Percentiles rank a stretch among this genome's conserved stretches.
phyloP scores from a whole-genome alignment of 2,113 vertebrate genomes.

The Osmerus mordax region DNA sequence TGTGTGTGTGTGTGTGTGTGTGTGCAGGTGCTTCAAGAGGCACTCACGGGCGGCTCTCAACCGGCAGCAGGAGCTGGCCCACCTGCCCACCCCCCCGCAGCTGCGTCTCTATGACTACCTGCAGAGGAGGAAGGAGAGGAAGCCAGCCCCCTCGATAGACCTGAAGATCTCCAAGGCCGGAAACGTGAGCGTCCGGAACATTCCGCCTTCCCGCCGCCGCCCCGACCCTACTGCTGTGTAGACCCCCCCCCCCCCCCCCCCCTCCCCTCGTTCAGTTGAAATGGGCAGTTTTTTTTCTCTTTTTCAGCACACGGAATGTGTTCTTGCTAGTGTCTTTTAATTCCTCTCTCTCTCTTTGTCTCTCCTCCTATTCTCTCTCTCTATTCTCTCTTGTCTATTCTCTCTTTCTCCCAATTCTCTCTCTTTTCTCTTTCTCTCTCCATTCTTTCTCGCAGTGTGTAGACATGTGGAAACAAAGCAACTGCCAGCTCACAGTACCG shows the following conservation, averaged over 20 bases:
- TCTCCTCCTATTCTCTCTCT: background rate
- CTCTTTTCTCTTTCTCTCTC: background rate
- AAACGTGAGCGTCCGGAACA: conserved; percentile 76
- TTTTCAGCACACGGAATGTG: background rate
- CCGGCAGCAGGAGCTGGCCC: conserved; percentile 89
- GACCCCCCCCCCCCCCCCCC: background rate
- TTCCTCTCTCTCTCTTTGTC: background rate
- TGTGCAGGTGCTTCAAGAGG: conserved; percentile 87
- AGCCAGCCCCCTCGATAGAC: conserved; percentile 83
- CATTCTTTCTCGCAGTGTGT: conserved; percentile 76
- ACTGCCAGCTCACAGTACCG: conserved; percentile 85
- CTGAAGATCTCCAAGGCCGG: conserved; percentile 98
- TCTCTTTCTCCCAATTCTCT: background rate
- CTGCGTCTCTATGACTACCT: conserved; percentile 92
- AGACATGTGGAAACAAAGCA: conserved; percentile 95
- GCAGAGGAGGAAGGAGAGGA: conserved; percentile 92
- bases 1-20: conserved; percentile 6
- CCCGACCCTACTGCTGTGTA: background rate
- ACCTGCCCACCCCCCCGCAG: conserved; percentile 85
- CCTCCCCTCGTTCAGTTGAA: no score
- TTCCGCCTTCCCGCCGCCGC: background rate
- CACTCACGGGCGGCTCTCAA: conserved; percentile 90
- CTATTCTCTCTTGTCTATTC: background rate
- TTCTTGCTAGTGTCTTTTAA: background rate
- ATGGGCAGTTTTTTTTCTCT: no score